Percentiles rank a stretch among this genome's conserved stretches.
Conservation (phyloP, 1,140 invertebrate species). For the Cydia splendana region DNA sequence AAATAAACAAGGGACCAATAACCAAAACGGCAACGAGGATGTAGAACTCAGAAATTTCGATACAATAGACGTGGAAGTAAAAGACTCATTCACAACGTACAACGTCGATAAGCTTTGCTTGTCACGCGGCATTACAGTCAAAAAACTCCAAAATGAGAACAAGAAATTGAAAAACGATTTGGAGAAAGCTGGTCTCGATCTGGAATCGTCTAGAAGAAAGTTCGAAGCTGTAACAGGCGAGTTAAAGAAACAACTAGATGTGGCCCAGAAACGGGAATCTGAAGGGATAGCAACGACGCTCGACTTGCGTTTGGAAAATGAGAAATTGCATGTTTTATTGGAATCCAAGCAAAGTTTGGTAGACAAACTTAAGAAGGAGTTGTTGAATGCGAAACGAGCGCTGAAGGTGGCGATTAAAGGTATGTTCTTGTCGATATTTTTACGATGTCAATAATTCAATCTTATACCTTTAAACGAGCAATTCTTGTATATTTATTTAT, state of each 20-base stretch:
- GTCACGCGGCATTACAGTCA: slow-evolving; percentile 22
- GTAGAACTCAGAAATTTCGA: background rate
- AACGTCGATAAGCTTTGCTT: background rate
- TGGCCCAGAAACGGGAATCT: slow-evolving; percentile 41
- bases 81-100: background rate
- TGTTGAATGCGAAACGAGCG: slow-evolving; percentile 41
- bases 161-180: slow-evolving; percentile 40
- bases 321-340: slow-evolving; percentile 47
- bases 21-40: background rate
- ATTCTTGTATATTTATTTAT: no score
- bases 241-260: slow-evolving; percentile 47
- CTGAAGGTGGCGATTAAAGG: slow-evolving; percentile 48
- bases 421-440: slow-evolving; percentile 14
- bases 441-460: no score
- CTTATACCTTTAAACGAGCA: no score
- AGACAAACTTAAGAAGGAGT: slow-evolving; percentile 47
- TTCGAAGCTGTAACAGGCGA: slow-evolving; percentile 43
- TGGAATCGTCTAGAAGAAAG: slow-evolving; percentile 38
- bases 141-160: slow-evolving; percentile 36
- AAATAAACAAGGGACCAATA: background rate
- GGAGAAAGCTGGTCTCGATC: slow-evolving; percentile 37
- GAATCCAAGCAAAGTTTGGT: slow-evolving; percentile 46
- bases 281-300: slow-evolving; percentile 42
- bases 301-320: slow-evolving; percentile 48
- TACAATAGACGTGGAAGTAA: background rate